Evolutionary conservation across 1,140 invertebrate genomes (phyloP).

Genomic region (Platorchestia sp.): DNA sequence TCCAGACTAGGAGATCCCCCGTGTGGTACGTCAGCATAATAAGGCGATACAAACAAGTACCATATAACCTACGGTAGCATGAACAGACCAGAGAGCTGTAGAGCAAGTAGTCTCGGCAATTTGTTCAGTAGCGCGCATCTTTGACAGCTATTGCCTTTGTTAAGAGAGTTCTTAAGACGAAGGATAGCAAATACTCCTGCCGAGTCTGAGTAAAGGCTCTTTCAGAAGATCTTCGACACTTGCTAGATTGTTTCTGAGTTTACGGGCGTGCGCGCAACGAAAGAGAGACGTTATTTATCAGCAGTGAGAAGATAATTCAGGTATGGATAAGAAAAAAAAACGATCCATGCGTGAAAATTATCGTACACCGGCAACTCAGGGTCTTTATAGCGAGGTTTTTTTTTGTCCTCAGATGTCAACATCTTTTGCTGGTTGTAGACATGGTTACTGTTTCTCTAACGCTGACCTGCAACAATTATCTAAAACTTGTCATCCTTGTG

Average conservation of each 20-base stretch:
- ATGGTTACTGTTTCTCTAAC: too few relatives aligned
- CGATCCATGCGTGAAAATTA: background rate
- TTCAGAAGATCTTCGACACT: constrained; percentile 48
- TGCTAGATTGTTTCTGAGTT: constrained; percentile 46
- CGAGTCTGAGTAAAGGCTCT: constrained; percentile 19
- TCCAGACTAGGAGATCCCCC: too few relatives aligned
- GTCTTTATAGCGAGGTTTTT: background rate
- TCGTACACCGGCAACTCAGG: background rate
- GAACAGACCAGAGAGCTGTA: background rate
- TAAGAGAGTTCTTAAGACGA: constrained; percentile 50
- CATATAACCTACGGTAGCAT: too few relatives aligned
- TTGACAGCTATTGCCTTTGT: constrained; percentile 48
- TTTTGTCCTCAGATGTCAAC: too few relatives aligned
- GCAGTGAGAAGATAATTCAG: background rate
- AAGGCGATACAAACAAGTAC: too few relatives aligned
- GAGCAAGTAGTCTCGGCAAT: background rate
- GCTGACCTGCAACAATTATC: too few relatives aligned
- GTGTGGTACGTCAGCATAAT: too few relatives aligned
- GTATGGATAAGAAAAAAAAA: background rate
- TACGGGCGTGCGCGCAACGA: background rate
- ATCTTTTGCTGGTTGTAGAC: too few relatives aligned
- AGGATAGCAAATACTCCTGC: background rate
- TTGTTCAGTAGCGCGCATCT: background rate
- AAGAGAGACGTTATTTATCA: background rate
- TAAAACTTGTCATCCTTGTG: too few relatives aligned